A percentile compares a stretch with the other conserved stretches of the same genome.
These are phyloP conservation scores for Merops nubicus DNA, from an alignment of 2,113 vertebrate genomes.

Conservation along the genomic window DNA sequence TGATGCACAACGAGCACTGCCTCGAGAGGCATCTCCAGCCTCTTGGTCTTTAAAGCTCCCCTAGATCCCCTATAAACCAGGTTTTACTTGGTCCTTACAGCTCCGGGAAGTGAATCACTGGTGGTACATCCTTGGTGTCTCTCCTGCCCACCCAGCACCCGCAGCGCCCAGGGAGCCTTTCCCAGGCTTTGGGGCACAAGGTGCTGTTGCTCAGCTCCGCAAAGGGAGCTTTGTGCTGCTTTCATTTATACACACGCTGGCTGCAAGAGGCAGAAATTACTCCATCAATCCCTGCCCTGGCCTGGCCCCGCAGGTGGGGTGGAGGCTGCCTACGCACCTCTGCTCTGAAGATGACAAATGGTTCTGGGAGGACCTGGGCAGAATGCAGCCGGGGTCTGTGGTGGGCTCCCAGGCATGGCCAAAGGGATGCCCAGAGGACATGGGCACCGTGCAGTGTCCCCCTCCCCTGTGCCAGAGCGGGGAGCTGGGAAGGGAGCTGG, in stretches of 20 bases:
- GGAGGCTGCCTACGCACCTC: not conserved
- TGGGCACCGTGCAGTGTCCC: fast-evolving
- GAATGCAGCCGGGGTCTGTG: not conserved
- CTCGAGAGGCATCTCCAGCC: not conserved
- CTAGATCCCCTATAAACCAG: not conserved
- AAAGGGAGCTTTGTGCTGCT: not conserved
- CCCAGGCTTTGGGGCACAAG: not conserved
- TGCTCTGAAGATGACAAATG: not conserved
- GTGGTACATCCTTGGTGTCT: fast-evolving
- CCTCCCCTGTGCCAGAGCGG: not conserved
- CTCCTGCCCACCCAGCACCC: not conserved
- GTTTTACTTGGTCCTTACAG: not conserved
- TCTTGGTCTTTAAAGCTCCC: not conserved
- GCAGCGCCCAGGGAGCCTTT: fast-evolving
- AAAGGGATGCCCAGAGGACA: not conserved
- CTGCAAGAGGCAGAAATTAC: constrained; percentile 37
- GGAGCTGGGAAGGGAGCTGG: not conserved
- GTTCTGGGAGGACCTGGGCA: not conserved
- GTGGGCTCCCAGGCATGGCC: fast-evolving
- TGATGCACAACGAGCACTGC: not conserved
- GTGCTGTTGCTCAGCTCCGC: not conserved
- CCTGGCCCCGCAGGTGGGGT: not conserved
- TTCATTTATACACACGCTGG: not conserved
- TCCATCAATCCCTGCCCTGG: constrained; percentile 36
- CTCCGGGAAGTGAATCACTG: not conserved